These are phyloP conservation scores for Bolinopsis microptera DNA, from an alignment of 37 sponge, comb jelly and placozoan species.

Conservation along the genomic window DNA sequence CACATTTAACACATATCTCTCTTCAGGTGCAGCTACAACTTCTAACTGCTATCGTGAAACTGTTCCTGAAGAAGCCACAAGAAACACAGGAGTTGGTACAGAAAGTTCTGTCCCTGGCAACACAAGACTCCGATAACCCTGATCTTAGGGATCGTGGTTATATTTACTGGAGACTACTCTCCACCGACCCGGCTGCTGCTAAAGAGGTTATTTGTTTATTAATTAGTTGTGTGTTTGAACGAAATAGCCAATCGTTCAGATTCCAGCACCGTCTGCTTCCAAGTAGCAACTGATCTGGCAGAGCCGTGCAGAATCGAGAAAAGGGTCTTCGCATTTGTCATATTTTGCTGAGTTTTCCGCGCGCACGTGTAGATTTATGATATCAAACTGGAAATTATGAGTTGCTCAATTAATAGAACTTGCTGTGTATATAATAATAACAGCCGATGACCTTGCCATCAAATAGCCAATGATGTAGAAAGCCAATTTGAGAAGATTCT, in stretches of 20 bases:
- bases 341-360: neutral
- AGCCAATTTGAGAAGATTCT: no score
- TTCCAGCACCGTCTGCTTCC: no score
- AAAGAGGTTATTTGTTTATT: slow-evolving; percentile 70
- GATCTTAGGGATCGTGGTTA: slow-evolving; percentile 97
- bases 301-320: no score
- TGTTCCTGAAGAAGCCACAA: slow-evolving; percentile 91
- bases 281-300: no score
- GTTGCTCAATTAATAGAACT: no score
- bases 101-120: slow-evolving; percentile 88
- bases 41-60: slow-evolving; percentile 93
- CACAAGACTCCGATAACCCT: slow-evolving; percentile 99
- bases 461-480: no score
- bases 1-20: no score
- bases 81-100: slow-evolving; percentile 96
- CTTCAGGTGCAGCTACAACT: slow-evolving; percentile 93
- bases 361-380: no score
- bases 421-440: no score
- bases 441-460: no score
- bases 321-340: neutral
- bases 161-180: slow-evolving; percentile 97
- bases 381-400: no score
- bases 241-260: no score
- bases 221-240: neutral
- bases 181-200: slow-evolving; percentile 98